Conservation (phyloP, 2,113 vertebrate genomes). For the Athene noctua region DNA sequence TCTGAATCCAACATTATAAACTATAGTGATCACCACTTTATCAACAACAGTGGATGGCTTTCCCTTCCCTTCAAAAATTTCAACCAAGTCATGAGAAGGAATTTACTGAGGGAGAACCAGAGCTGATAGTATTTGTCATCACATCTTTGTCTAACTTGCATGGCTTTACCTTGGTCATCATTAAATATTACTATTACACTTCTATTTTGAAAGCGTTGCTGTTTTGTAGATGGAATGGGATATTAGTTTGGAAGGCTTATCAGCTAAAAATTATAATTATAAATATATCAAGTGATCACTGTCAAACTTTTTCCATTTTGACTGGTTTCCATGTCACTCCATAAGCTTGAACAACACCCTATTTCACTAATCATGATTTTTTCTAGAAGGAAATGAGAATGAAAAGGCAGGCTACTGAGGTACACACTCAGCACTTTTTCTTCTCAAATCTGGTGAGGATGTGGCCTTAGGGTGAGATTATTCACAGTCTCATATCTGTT, state of each 20-base stretch:
- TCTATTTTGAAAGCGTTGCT: neutral
- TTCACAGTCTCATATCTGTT: neutral
- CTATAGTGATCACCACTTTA: neutral
- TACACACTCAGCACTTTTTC: neutral
- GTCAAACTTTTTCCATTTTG: neutral
- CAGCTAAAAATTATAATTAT: neutral
- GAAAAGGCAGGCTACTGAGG: neutral
- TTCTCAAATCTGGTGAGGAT: neutral
- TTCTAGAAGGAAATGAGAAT: neutral
- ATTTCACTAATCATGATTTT: neutral
- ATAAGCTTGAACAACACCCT: neutral
- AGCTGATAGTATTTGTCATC: neutral
- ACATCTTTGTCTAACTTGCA: neutral
- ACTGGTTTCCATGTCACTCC: neutral
- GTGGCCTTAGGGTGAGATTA: neutral
- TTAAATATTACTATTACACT: neutral
- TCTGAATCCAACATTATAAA: neutral
- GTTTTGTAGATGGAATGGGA: neutral
- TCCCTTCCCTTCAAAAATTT: neutral
- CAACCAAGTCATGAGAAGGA: neutral
- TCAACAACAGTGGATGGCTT: neutral
- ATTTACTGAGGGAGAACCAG: neutral
- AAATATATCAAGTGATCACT: neutral
- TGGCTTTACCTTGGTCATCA: neutral
- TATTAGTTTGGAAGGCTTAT: neutral